These are phyloP conservation scores for Anguilla anguilla DNA, from an alignment of 2,797 vertebrate species.

Conservation along the genomic window DNA sequence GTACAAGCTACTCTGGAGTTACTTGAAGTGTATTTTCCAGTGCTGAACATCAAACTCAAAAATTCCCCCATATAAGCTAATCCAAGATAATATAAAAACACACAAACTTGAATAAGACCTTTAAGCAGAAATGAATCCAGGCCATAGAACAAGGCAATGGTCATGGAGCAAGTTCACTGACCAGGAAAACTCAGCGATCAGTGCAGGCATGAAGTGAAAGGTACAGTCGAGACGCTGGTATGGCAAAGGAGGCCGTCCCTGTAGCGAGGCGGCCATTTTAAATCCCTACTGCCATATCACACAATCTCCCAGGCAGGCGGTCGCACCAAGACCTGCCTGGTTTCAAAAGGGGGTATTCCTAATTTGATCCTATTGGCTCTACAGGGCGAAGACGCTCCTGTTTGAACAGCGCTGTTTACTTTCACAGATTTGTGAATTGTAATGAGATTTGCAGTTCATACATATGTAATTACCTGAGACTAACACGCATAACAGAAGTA, in stretches of 20 bases:
- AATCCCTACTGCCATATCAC: background rate
- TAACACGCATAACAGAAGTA: slow-evolving; percentile 53
- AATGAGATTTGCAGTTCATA: slow-evolving; percentile 53
- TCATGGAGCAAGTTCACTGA: background rate
- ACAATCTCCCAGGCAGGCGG: background rate
- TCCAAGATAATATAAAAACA: no score
- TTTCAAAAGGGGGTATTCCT: slow-evolving; percentile 3
- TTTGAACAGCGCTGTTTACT: slow-evolving; percentile 60
- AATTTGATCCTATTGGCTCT: slow-evolving; percentile 5
- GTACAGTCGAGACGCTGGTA: background rate
- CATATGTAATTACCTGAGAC: slow-evolving; percentile 58
- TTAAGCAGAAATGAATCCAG: background rate
- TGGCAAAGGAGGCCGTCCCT: background rate
- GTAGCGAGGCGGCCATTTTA: background rate
- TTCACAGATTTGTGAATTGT: slow-evolving; percentile 35
- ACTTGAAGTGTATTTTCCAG: no score
- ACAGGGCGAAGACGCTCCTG: slow-evolving; percentile 29
- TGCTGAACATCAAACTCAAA: no score
- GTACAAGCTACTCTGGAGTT: no score
- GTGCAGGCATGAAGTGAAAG: background rate
- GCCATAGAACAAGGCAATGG: background rate
- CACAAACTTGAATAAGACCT: no score
- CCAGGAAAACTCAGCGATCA: background rate
- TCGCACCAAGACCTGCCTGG: background rate
- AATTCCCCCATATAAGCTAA: no score